Percentiles rank a stretch among this genome's conserved stretches.
phyloP scores from a whole-genome alignment of 2,888 invertebrate species.

The Lamproptera curius region DNA sequence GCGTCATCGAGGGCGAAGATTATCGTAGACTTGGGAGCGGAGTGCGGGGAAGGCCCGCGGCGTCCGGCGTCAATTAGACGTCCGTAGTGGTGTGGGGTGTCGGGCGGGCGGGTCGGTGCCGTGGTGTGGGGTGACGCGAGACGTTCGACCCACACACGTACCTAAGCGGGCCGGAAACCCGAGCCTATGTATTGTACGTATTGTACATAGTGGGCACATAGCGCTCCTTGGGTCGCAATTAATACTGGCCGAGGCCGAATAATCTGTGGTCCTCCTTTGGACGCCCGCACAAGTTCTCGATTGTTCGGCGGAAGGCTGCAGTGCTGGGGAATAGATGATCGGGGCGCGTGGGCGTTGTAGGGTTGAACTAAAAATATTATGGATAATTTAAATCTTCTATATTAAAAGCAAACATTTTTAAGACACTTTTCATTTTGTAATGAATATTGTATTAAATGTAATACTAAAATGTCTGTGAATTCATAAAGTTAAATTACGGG shows the following conservation, averaged over 20 bases:
- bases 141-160: constrained; percentile 42
- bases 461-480: too few relatives aligned
- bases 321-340: too few relatives aligned
- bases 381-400: too few relatives aligned
- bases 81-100: too few relatives aligned
- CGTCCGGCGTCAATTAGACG: constrained; percentile 71
- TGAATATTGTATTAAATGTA: too few relatives aligned
- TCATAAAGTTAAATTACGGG: too few relatives aligned
- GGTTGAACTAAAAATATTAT: too few relatives aligned
- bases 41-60: constrained; percentile 60
- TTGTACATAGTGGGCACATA: constrained; percentile 44
- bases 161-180: constrained; percentile 63
- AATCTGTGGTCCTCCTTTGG: constrained; percentile 43
- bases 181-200: constrained; percentile 61
- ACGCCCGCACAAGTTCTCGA: constrained; percentile 38
- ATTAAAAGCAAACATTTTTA: too few relatives aligned
- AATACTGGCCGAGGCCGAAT: constrained; percentile 49
- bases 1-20: constrained; percentile 73
- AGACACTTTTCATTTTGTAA: too few relatives aligned
- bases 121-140: constrained; percentile 42
- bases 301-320: constrained; percentile 29
- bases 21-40: constrained; percentile 62
- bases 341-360: too few relatives aligned
- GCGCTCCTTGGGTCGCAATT: constrained; percentile 56
- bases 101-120: constrained; percentile 40